Conservation (phyloP, 2,888 invertebrate species). For the Lasioglossum figueresi region DNA sequence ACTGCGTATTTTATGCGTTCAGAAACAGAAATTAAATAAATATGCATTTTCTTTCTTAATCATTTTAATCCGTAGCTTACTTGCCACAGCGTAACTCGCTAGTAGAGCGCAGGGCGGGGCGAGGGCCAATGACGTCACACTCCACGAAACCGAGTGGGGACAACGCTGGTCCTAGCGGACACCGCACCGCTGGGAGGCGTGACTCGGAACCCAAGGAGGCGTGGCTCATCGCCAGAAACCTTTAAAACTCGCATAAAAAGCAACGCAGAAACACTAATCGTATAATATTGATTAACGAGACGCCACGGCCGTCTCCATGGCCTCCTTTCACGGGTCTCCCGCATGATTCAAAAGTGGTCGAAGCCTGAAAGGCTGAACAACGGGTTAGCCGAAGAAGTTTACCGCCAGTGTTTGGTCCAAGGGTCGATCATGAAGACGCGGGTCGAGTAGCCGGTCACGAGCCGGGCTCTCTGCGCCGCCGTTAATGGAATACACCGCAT, state of each 20-base stretch:
- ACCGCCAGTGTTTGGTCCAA: conserved; percentile 52
- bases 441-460: conserved; percentile 4
- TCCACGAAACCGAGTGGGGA: not conserved
- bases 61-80: too few species aligned
- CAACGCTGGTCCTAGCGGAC: too few species aligned
- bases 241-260: not conserved
- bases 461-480: conserved; percentile 45
- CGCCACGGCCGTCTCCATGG: not conserved
- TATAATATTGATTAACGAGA: not conserved
- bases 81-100: not conserved
- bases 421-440: conserved; percentile 56
- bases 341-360: not conserved
- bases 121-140: not conserved
- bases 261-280: not conserved
- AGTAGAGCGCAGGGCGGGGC: not conserved
- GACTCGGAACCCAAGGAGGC: not conserved
- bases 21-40: not conserved
- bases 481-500: conserved; percentile 70
- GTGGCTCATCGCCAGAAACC: not conserved
- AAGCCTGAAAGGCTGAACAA: not conserved
- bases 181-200: not conserved
- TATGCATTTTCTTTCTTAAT: too few species aligned
- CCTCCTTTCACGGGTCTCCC: not conserved
- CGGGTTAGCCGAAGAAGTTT: conserved; percentile 64
- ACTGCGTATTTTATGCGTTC: too few species aligned